Conservation (phyloP, 2,113 vertebrate species). For the Gymnobelideus leadbeateri region DNA sequence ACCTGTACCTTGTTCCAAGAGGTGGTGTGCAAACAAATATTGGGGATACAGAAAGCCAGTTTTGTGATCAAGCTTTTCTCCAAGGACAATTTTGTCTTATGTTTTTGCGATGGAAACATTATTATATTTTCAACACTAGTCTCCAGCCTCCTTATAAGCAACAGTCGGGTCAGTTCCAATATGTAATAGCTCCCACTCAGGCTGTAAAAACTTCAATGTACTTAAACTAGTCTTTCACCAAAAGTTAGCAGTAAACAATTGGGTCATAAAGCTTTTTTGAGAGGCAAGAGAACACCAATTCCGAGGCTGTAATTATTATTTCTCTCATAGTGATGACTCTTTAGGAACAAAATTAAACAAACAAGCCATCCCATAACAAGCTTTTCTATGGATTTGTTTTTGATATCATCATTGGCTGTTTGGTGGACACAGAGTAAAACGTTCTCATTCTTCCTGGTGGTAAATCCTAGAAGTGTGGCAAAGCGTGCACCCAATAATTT, state of each 20-base stretch:
- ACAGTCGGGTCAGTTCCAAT: conserved; percentile 55
- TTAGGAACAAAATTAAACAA: conserved; percentile 62
- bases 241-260: conserved; percentile 59
- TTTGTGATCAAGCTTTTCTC: conserved; percentile 54
- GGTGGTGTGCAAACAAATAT: neutral
- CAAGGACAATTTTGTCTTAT: conserved; percentile 38
- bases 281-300: conserved; percentile 38
- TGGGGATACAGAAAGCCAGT: conserved; percentile 34
- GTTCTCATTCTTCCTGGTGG: conserved; percentile 29
- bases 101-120: conserved; percentile 53
- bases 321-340: conserved; percentile 4
- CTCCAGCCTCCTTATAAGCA: conserved; percentile 54
- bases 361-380: conserved; percentile 49
- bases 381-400: conserved; percentile 61
- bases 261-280: conserved; percentile 57
- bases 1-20: conserved; percentile 1
- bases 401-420: conserved; percentile 63
- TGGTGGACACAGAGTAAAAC: conserved; percentile 49
- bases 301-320: conserved; percentile 65
- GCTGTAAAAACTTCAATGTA: conserved; percentile 58
- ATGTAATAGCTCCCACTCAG: conserved; percentile 65
- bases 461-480: conserved; percentile 62
- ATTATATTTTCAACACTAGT: conserved; percentile 71
- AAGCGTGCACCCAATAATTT: conserved; percentile 65
- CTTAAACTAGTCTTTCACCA: conserved; percentile 68